phyloP scores from a whole-genome alignment of 2,888 invertebrate species.

The Apodemia zela region DNA sequence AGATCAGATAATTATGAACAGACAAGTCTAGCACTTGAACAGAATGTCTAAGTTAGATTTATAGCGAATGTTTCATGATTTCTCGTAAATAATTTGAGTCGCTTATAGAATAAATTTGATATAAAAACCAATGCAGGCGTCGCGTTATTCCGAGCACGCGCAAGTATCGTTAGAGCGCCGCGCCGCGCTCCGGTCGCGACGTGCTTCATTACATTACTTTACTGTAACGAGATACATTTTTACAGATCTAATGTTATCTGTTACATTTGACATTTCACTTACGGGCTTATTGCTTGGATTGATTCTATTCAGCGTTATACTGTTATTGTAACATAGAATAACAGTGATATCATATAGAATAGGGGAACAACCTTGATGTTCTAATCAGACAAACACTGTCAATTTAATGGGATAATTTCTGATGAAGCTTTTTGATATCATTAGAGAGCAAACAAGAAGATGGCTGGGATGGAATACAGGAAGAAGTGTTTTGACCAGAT shows the following conservation, averaged over 20 bases:
- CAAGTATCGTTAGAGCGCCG: slow-evolving; percentile 21
- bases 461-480: no score
- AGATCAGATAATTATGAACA: no score
- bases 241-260: slow-evolving; percentile 12
- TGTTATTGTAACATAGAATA: no score
- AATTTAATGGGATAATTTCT: neutral
- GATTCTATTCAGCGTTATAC: neutral
- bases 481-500: no score
- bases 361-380: no score
- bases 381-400: neutral
- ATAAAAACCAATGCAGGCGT: slow-evolving; percentile 6
- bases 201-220: slow-evolving; percentile 22
- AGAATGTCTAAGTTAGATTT: neutral
- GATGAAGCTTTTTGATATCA: neutral
- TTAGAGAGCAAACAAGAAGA: no score
- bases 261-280: neutral
- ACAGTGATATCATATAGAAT: no score
- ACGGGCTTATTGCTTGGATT: neutral
- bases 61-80: slow-evolving; percentile 2
- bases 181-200: slow-evolving; percentile 19
- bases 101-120: slow-evolving; percentile 1
- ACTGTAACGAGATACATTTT: slow-evolving; percentile 18
- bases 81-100: neutral
- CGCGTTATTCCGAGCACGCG: slow-evolving; percentile 19
- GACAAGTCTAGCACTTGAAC: neutral